phyloP scores from a whole-genome alignment of 2,797 vertebrate genomes.

The Girardinus metallicus region DNA sequence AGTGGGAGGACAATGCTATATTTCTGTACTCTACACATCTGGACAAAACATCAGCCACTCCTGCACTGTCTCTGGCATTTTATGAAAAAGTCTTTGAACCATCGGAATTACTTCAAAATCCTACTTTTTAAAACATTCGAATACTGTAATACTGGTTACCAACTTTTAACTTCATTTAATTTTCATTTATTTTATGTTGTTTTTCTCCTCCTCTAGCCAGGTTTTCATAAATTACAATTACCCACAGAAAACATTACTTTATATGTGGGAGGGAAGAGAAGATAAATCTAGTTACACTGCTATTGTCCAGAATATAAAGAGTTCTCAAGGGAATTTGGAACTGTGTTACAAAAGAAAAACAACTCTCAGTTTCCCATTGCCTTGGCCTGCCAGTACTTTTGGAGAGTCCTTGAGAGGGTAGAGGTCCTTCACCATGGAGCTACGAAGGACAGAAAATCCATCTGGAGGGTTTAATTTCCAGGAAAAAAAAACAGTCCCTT shows the following conservation, averaged over 20 bases:
- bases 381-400: constrained; percentile 10
- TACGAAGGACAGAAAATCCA: background rate
- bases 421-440: constrained; percentile 19
- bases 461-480: background rate
- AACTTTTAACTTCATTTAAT: background rate
- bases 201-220: background rate
- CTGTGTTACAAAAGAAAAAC: background rate
- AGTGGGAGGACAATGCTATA: background rate
- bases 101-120: background rate
- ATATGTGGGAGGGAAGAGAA: background rate
- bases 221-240: background rate
- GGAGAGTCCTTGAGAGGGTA: constrained; percentile 12
- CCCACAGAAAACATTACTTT: background rate
- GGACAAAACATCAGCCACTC: background rate
- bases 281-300: background rate
- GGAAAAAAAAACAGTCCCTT: background rate
- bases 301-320: background rate
- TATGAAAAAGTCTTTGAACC: background rate
- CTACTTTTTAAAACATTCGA: background rate
- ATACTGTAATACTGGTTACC: too few relatives aligned
- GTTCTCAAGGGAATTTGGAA: background rate
- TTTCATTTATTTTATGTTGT: background rate
- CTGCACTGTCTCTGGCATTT: background rate
- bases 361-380: background rate
- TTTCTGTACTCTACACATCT: background rate